Evolutionary conservation across 2,113 vertebrate species (phyloP).

Genomic region (Emydura subglobosa): DNA sequence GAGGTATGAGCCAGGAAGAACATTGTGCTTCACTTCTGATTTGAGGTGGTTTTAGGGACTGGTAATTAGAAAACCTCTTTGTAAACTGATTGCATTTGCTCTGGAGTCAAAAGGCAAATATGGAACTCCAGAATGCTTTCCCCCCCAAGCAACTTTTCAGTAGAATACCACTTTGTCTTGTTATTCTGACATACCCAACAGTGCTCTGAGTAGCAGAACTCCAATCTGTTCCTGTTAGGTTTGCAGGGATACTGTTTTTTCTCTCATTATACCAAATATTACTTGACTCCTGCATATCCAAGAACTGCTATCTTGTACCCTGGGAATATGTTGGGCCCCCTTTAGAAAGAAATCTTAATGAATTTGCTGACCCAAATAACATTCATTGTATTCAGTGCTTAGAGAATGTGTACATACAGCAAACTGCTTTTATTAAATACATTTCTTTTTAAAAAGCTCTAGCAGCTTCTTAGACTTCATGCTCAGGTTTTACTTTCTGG

Average conservation of each 20-base stretch:
- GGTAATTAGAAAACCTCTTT: not conserved
- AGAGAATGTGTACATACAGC: not conserved
- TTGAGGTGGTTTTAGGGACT: not conserved
- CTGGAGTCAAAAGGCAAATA: not conserved
- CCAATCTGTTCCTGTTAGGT: not conserved
- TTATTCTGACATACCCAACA: too few species aligned
- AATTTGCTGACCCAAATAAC: not conserved
- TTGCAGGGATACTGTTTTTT: accelerated
- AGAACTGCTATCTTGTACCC: not conserved
- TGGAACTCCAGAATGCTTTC: not conserved
- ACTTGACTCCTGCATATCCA: not conserved
- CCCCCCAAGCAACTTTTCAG: not conserved
- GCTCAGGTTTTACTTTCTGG: not conserved
- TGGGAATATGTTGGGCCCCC: not conserved
- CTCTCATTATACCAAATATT: not conserved
- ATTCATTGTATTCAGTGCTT: not conserved
- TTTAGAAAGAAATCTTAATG: not conserved
- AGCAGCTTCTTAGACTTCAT: not conserved
- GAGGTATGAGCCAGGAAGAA: not conserved
- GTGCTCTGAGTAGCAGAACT: not conserved
- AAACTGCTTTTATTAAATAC: not conserved
- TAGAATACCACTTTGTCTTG: not conserved
- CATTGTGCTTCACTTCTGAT: not conserved
- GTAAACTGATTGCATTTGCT: not conserved
- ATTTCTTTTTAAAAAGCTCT: not conserved